These are phyloP conservation scores for Drosophila buzzatii DNA, from an alignment of 2,888 invertebrate species.

Conservation along the genomic window DNA sequence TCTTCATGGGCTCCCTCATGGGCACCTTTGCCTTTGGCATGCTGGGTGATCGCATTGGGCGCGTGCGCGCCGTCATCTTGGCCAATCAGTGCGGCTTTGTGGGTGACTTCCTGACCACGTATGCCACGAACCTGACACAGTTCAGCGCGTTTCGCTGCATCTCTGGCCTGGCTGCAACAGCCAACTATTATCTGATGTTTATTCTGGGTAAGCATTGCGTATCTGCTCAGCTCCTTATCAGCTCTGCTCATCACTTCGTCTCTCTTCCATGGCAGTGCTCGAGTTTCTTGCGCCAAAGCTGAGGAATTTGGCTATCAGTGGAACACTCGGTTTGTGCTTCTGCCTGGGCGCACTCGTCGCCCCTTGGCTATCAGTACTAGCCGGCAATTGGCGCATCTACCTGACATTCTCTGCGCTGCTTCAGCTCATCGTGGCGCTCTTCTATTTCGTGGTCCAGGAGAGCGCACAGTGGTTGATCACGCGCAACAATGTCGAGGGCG, in stretches of 20 bases:
- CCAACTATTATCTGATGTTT: slow-evolving; percentile 88
- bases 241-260: slow-evolving; percentile 5
- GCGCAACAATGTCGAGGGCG: slow-evolving; percentile 86
- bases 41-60: slow-evolving; percentile 86
- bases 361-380: slow-evolving; percentile 85
- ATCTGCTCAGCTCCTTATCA: slow-evolving; percentile 37
- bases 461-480: slow-evolving; percentile 88
- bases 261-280: slow-evolving; percentile 84
- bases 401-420: slow-evolving; percentile 86
- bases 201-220: slow-evolving; percentile 86
- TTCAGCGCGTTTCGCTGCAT: slow-evolving; percentile 86
- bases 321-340: slow-evolving; percentile 87
- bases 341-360: slow-evolving; percentile 86
- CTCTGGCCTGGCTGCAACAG: slow-evolving; percentile 87
- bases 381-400: slow-evolving; percentile 86
- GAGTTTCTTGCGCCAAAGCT: slow-evolving; percentile 87
- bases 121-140: slow-evolving; percentile 84
- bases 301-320: slow-evolving; percentile 87
- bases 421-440: slow-evolving; percentile 84
- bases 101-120: slow-evolving; percentile 86
- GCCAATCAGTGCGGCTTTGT: slow-evolving; percentile 86
- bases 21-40: slow-evolving; percentile 87
- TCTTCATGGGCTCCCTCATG: slow-evolving; percentile 87
- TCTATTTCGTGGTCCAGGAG: slow-evolving; percentile 86
- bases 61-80: slow-evolving; percentile 86